phyloP scores from a whole-genome alignment of 2,113 vertebrate genomes.

The Eidolon helvum region DNA sequence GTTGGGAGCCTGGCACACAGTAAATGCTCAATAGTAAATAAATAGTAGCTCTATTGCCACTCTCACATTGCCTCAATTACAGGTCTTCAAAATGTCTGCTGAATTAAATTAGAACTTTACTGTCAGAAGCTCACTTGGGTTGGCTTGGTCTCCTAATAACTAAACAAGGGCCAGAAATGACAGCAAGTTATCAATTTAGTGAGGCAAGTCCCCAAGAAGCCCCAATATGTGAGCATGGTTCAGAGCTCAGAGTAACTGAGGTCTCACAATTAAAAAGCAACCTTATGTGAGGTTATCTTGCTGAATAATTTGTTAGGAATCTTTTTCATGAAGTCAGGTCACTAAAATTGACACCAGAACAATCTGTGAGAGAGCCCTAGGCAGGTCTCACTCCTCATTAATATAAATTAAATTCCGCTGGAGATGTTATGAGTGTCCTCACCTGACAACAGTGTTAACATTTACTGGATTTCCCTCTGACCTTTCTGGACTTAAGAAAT shows the following conservation, averaged over 20 bases:
- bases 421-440: conserved; percentile 18
- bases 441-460: not conserved
- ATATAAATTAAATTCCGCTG: conserved; percentile 69
- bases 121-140: not conserved
- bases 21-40: not conserved
- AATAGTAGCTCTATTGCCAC: not conserved
- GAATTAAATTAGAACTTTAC: not conserved
- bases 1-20: not conserved
- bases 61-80: not conserved
- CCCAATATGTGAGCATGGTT: not conserved
- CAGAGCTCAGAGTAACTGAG: not conserved
- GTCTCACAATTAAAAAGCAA: conserved; percentile 49
- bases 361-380: conserved; percentile 49
- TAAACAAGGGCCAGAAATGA: not conserved
- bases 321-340: conserved; percentile 63
- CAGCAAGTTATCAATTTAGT: not conserved
- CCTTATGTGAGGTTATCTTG: conserved; percentile 37
- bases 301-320: conserved; percentile 52
- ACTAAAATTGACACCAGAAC: conserved; percentile 70
- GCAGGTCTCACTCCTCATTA: conserved; percentile 63
- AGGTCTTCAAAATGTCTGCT: not conserved
- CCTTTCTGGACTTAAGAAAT: conserved; percentile 57
- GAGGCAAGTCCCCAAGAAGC: not conserved
- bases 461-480: conserved; percentile 73
- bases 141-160: not conserved